Conservation (phyloP, 1,140 invertebrate species). For the Anastatus disparis region DNA sequence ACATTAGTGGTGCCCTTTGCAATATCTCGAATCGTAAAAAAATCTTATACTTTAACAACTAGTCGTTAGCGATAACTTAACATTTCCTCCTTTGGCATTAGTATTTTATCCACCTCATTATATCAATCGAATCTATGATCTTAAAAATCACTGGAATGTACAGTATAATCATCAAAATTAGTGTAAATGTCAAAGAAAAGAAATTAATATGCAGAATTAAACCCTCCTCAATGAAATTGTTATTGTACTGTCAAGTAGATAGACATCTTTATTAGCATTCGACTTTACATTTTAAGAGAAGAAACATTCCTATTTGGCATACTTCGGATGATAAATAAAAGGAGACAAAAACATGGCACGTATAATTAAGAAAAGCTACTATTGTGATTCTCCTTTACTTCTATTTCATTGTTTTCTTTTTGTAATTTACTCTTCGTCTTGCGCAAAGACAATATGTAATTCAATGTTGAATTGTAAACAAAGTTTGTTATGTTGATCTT, state of each 20-base stretch:
- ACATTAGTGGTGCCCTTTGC: slow-evolving; percentile 20
- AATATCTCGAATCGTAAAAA: slow-evolving; percentile 19
- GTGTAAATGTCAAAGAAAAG: slow-evolving; percentile 21
- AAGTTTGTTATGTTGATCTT: slow-evolving; percentile 1
- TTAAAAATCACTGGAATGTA: slow-evolving; percentile 17
- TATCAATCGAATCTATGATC: slow-evolving; percentile 8
- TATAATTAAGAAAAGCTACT: background rate
- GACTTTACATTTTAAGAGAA: slow-evolving; percentile 20
- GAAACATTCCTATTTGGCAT: slow-evolving; percentile 37
- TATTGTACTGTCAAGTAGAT: slow-evolving; percentile 28
- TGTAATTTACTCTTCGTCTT: background rate
- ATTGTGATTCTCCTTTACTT: slow-evolving; percentile 20
- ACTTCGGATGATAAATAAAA: slow-evolving; percentile 16
- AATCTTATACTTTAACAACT: slow-evolving; percentile 36
- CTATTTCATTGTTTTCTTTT: background rate
- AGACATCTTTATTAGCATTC: slow-evolving; percentile 27
- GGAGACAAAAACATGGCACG: slow-evolving; percentile 1
- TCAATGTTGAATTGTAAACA: background rate
- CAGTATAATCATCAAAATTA: slow-evolving; percentile 28
- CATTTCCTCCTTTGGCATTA: slow-evolving; percentile 24
- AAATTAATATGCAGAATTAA: slow-evolving; percentile 14
- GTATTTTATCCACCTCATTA: background rate
- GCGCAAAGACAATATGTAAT: background rate
- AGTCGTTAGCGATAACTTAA: slow-evolving; percentile 38
- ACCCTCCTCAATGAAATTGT: slow-evolving; percentile 19